These are phyloP conservation scores for Hyaena hyaena DNA, from an alignment of 2,113 vertebrate genomes.

Conservation along the genomic window DNA sequence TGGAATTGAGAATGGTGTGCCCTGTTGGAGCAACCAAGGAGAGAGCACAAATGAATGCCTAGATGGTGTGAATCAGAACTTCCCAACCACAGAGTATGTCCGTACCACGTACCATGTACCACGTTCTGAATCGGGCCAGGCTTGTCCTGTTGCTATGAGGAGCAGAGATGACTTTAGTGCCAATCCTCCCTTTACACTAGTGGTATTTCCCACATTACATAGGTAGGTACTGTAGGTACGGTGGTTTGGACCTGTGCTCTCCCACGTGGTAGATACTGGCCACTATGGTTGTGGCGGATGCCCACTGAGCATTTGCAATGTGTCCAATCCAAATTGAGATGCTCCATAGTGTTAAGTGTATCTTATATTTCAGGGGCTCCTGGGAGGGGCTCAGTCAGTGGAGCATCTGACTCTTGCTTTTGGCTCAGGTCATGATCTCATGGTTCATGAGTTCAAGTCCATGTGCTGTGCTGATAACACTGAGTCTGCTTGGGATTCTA, in stretches of 20 bases:
- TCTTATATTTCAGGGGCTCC: too few relatives aligned
- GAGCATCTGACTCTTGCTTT: too few relatives aligned
- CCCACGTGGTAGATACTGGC: too few relatives aligned
- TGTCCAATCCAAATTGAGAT: neutral
- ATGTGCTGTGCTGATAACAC: too few relatives aligned
- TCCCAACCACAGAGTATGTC: neutral
- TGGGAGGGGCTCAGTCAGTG: too few relatives aligned
- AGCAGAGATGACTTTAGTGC: neutral
- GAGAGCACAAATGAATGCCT: neutral
- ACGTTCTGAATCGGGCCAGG: neutral
- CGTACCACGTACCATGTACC: too few relatives aligned
- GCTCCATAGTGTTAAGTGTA: neutral
- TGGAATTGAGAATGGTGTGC: neutral
- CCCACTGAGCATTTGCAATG: neutral
- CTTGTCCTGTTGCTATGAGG: neutral
- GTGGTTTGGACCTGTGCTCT: neutral
- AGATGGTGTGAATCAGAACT: neutral
- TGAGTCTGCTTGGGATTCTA: too few relatives aligned
- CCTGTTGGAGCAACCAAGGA: neutral
- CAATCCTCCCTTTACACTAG: neutral
- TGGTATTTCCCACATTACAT: accelerated
- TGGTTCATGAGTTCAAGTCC: too few relatives aligned
- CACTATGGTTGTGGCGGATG: accelerated
- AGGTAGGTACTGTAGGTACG: neutral
- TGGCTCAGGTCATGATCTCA: too few relatives aligned